phyloP scores from a whole-genome alignment of 2,113 vertebrate genomes.

The Prionailurus viverrinus region DNA sequence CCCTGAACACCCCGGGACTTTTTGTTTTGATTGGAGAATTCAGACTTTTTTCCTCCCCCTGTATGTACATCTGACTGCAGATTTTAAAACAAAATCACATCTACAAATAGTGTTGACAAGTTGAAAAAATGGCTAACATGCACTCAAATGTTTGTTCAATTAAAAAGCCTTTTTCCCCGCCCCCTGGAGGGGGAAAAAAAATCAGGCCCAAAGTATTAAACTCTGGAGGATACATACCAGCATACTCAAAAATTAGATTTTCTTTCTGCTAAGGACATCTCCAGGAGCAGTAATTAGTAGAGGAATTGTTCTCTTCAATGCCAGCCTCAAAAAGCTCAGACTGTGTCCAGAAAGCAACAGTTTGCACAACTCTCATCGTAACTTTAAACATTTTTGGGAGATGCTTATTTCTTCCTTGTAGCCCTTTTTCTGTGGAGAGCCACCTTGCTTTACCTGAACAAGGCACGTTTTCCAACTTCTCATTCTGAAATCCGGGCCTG shows the following conservation, averaged over 20 bases:
- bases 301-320: background rate
- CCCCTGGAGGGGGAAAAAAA: background rate
- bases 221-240: background rate
- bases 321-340: background rate
- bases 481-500: background rate
- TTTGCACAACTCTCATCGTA: background rate
- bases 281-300: background rate
- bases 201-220: background rate
- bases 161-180: background rate
- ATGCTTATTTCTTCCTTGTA: background rate
- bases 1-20: background rate
- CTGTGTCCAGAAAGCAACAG: background rate
- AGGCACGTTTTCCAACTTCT: background rate
- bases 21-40: constrained; percentile 59
- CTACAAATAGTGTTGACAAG: constrained; percentile 18
- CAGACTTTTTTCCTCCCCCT: background rate
- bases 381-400: background rate
- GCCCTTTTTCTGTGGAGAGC: background rate
- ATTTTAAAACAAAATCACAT: constrained; percentile 2
- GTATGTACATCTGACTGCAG: background rate
- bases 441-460: background rate
- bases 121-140: constrained; percentile 47
- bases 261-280: background rate
- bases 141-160: constrained; percentile 53
- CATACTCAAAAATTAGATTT: background rate